These are phyloP conservation scores for Lasiommata megera DNA, from an alignment of 2,888 invertebrate species.

Conservation along the genomic window DNA sequence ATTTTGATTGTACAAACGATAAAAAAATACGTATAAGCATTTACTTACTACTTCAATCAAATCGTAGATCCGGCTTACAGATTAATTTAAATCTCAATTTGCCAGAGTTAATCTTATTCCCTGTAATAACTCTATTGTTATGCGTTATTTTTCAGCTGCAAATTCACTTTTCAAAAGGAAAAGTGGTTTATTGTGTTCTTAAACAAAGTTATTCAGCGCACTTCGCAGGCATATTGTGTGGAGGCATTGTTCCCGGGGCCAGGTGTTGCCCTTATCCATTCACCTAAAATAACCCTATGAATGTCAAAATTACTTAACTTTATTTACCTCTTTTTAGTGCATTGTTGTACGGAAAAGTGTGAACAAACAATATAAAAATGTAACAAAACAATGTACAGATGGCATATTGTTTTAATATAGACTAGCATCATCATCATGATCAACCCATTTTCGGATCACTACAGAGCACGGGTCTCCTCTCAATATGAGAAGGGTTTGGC, in stretches of 20 bases:
- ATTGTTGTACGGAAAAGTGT: constrained; percentile 52
- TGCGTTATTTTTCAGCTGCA: constrained; percentile 48
- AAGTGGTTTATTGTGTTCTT: constrained; percentile 79
- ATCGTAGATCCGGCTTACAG: neutral
- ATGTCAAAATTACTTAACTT: constrained; percentile 73
- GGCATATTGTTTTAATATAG: too few relatives aligned
- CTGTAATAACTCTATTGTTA: constrained; percentile 15
- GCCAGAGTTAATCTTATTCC: constrained; percentile 8
- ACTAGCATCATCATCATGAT: too few relatives aligned
- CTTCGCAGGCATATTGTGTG: constrained; percentile 64
- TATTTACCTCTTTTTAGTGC: constrained; percentile 53
- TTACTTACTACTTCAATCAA: neutral
- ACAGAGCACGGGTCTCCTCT: too few relatives aligned
- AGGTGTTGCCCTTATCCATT: constrained; percentile 65
- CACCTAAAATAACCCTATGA: constrained; percentile 68
- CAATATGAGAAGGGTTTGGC: too few relatives aligned
- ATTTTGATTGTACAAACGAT: too few relatives aligned
- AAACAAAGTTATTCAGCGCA: constrained; percentile 78
- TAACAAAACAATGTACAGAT: neutral
- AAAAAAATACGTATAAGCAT: too few relatives aligned
- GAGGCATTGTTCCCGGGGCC: constrained; percentile 63
- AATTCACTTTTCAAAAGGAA: constrained; percentile 48
- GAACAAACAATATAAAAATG: constrained; percentile 34
- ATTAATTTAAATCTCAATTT: neutral
- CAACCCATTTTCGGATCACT: too few relatives aligned